These are phyloP conservation scores for Pachyrhynchus sulphureomaculatus DNA, from an alignment of 1,140 invertebrate species.

Conservation along the genomic window DNA sequence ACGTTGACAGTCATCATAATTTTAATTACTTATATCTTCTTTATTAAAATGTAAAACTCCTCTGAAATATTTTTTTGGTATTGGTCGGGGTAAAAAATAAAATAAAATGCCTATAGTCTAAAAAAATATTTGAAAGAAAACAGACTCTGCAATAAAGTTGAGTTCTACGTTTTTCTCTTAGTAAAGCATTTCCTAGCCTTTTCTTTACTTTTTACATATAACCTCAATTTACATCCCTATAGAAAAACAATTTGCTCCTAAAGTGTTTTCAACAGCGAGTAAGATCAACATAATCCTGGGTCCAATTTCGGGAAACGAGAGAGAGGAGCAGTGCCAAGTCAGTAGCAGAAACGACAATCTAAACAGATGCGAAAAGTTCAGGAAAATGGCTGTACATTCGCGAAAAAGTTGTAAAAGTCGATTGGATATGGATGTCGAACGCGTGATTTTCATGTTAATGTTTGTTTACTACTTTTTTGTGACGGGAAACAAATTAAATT, in stretches of 20 bases:
- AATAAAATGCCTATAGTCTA: no score
- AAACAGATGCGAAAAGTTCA: slow-evolving; percentile 26
- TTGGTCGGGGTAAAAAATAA: no score
- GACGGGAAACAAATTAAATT: slow-evolving; percentile 26
- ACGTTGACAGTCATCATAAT: no score
- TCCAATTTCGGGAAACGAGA: background rate
- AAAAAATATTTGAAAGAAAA: no score
- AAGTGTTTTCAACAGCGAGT: slow-evolving; percentile 13
- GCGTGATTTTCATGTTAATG: slow-evolving; percentile 33
- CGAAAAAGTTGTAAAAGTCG: slow-evolving; percentile 31
- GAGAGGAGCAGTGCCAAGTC: slow-evolving; percentile 2
- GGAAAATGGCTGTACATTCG: slow-evolving; percentile 14
- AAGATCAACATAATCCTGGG: slow-evolving; percentile 12
- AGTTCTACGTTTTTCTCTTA: no score
- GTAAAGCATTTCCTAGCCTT: no score
- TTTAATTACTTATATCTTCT: no score
- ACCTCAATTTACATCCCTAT: background rate
- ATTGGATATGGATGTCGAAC: slow-evolving; percentile 29
- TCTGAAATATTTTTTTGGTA: no score
- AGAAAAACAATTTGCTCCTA: background rate
- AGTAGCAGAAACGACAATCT: slow-evolving; percentile 16
- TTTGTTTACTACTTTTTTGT: slow-evolving; percentile 22
- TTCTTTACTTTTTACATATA: no score
- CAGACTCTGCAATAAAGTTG: no score
- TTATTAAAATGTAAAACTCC: no score